Conservation (phyloP, 2,888 invertebrate species). For the Anodontia alba region DNA sequence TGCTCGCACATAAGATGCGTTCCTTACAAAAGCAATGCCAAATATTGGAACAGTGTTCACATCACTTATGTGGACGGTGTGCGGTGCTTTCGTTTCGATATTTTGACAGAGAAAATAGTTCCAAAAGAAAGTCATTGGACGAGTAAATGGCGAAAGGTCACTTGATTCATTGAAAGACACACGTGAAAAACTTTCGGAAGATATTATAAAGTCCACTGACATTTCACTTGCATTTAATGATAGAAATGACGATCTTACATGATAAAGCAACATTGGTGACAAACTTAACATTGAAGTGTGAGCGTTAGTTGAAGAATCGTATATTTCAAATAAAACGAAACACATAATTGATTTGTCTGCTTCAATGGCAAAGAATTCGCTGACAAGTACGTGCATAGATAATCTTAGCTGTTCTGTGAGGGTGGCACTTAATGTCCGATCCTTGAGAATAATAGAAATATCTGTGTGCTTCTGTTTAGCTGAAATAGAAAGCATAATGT, state of each 20-base stretch:
- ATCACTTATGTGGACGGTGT: constrained; percentile 31
- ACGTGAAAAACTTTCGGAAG: constrained; percentile 27
- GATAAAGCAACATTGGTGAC: constrained; percentile 46
- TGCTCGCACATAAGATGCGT: constrained; percentile 55
- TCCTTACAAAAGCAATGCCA: constrained; percentile 30
- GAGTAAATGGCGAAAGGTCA: constrained; percentile 31
- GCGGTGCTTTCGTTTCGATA: constrained; percentile 24
- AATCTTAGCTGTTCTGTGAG: constrained; percentile 1
- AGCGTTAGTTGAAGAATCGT: constrained; percentile 20
- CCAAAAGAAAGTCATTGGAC: constrained; percentile 53
- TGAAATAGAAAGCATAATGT: constrained; percentile 28
- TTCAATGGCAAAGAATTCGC: constrained; percentile 49
- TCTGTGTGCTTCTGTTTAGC: constrained; percentile 33
- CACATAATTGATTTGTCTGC: constrained; percentile 44
- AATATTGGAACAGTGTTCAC: constrained; percentile 43
- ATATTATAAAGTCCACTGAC: constrained; percentile 31
- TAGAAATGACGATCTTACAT: constrained; percentile 23
- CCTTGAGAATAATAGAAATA: constrained; percentile 36
- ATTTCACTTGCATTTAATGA: not conserved
- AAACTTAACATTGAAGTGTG: constrained; percentile 41
- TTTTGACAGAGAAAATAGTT: constrained; percentile 45
- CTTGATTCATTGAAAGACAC: constrained; percentile 42
- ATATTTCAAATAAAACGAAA: constrained; percentile 31
- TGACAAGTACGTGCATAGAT: constrained; percentile 36
- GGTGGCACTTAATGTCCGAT: not conserved